Conservation (phyloP, 2,888 invertebrate genomes). For the Hemaris fuciformis region DNA sequence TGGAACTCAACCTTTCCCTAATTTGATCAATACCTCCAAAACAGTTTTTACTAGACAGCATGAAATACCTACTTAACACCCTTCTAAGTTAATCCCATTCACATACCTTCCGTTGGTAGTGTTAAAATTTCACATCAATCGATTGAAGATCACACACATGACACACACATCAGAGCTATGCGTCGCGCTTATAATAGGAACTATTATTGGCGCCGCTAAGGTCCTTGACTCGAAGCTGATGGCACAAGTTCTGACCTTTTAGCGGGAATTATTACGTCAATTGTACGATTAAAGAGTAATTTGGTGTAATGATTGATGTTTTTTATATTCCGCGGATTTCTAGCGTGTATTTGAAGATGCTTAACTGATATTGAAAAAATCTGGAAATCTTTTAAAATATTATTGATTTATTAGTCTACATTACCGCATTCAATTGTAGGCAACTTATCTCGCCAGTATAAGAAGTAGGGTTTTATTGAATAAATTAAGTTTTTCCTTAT, state of each 20-base stretch:
- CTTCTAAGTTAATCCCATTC: neutral
- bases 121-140: neutral
- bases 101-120: neutral
- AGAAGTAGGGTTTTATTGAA: too few species aligned
- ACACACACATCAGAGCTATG: neutral
- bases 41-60: neutral
- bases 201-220: neutral
- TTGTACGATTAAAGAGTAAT: neutral
- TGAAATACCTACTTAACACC: neutral
- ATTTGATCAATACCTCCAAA: neutral
- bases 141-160: neutral
- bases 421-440: too few species aligned
- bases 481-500: too few species aligned
- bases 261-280: neutral
- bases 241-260: slow-evolving; percentile 1
- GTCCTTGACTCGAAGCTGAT: slow-evolving; percentile 6
- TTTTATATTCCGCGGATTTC: neutral
- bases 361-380: too few species aligned
- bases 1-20: too few species aligned
- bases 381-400: too few species aligned
- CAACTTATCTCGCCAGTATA: too few species aligned
- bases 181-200: neutral
- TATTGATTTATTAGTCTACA: too few species aligned
- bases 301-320: neutral
- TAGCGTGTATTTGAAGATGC: neutral